Evolutionary conservation across 1,140 invertebrate genomes (phyloP), one percentile per base, ranked within the genome.

Genomic region (Chrysopa pallens): DNA sequence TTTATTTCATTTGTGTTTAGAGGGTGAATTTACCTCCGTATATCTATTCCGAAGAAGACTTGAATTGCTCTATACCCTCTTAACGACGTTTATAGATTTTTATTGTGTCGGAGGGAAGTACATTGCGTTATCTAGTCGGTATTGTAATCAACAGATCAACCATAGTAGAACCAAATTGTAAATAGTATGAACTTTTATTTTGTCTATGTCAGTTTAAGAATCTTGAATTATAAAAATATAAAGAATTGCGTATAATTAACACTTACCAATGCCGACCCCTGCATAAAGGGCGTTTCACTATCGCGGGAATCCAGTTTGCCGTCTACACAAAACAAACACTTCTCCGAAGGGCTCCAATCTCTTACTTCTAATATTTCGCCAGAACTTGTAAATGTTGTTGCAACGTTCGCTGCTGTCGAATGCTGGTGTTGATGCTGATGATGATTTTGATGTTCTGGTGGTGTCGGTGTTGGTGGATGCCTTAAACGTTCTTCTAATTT

Each of bases 271-370:
- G 67, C 67, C 58, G 31, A 33, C n/a, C 31, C 31, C 8, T 9
- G 8, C 8, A 9, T 9, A 11, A 33, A 33, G 8, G n/a, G n/a
- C 31, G 31, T 33, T 45, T 56, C 54, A 52, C 50, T 57, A 60
- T 61, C 45, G 62, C n/a, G 31, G 8, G 31, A 33, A 9, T 33
- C 66, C 63, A 79, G 68, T 60, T 80, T 81, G 59, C 78, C 80
- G 72, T 84, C 78, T 58, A 80, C 73, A 68, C 85, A 90, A 64
- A 87, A 87, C 70, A 81, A 80, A 65, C 85, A 88, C 65, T 82
- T 84, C 60, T 82, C 78, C 54, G 80, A 69, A 50, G 84, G 83
- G 61, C 77, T 78, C 84, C 84, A 90, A 62, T 88, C 85, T 59
- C 75, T 68, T 14, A 76, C 74, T 50, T 60, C 60, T 9, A 33